Base-by-base conservation (phyloP, 2,797 vertebrate species). In the Sebastes oblongus region DNA sequence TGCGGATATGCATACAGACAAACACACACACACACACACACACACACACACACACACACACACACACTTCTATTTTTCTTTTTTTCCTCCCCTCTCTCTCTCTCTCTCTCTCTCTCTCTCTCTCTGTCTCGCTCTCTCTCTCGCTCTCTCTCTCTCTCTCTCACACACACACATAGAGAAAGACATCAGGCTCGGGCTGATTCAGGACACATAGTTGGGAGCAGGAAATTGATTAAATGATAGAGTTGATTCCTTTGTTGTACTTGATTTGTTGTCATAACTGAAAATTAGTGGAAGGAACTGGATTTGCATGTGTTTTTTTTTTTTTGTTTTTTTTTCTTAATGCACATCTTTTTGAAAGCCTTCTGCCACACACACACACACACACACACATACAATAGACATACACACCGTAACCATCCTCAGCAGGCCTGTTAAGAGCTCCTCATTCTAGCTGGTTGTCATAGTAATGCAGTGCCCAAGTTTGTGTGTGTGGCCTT, bases 401-500 rank as follows among this genome's bases (percentile, higher is more conserved):
- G 6, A 62, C 7, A 59, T 6, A 46, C 14, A 85, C 72, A 76
- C 27, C 25, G 65, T 36, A 32, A 66, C 78, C 66, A 83, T 70
- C 75, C 61, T 75, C 64, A 67, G 79, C 67, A 34, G 25, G 64
- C 62, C 77, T 74, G 71, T 71, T 77, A 24, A 79, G 78, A 77
- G 83, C 84, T 87, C 58, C 30, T 84, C 30, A 14, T 77, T 69
- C 50, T 67, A 55, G 75, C 86, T 79, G 46, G 78, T 89, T 80
- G 81, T 82, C 81, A 82, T 79, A 83, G 75, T 77, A 86, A 90
- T 80, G 77, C 87, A 79, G 84, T 88, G 85, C 82, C 83, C 86
- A 66, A 79, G 78, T 88, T 85, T 87, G 82, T 82, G 89, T 66
- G 82, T 86, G 88, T 92, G 89, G 90, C 91, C 91, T 93, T 93